phyloP scores from a whole-genome alignment of 2,113 vertebrate genomes.

The Scomber japonicus region DNA sequence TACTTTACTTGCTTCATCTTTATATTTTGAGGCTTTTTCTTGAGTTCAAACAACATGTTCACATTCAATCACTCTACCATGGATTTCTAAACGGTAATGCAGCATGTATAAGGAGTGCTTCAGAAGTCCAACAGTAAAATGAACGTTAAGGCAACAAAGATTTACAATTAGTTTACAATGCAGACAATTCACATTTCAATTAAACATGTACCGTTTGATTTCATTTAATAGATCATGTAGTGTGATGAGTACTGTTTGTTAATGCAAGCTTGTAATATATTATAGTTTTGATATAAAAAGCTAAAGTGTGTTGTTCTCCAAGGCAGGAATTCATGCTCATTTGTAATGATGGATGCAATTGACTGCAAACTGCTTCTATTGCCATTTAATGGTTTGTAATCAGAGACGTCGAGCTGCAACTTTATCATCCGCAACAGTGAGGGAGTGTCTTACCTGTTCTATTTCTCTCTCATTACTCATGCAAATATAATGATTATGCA shows the following conservation, averaged over 20 bases:
- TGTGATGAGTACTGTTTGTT: not conserved
- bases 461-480: constrained; percentile 66
- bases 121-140: not conserved
- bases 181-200: not conserved
- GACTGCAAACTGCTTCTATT: constrained; percentile 52
- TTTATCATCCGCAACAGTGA: constrained; percentile 70
- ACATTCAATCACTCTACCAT: not conserved
- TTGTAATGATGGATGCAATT: constrained; percentile 57
- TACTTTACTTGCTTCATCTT: not conserved
- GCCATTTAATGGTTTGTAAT: constrained; percentile 76
- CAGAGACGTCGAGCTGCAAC: constrained; percentile 61
- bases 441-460: constrained; percentile 73
- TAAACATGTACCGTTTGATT: not conserved
- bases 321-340: constrained; percentile 22
- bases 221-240: not conserved
- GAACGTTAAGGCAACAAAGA: constrained; percentile 3
- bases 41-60: constrained; percentile 14
- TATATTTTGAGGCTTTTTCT: constrained; percentile 9
- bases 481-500: constrained; percentile 77
- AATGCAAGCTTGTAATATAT: constrained; percentile 2
- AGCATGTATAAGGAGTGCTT: not conserved
- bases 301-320: not conserved
- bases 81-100: not conserved
- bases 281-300: constrained; percentile 13
- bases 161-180: too few species aligned